Base-by-base conservation (phyloP, 53 echinoderm and acorn worm genomes). In the Paracentrotus lividus region DNA sequence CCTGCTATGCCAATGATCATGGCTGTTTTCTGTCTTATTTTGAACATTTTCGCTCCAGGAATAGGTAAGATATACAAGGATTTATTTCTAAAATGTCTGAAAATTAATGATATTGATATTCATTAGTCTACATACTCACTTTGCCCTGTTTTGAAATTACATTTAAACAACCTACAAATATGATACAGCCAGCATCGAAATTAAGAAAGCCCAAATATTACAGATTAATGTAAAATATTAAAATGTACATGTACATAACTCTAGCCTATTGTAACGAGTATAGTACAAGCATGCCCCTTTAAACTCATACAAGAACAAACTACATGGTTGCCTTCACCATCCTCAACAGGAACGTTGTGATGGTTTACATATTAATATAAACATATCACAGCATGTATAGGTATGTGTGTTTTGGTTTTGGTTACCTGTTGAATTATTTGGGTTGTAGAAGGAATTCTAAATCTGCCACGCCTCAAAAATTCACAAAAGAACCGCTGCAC, bases 1-100 rank as follows among this genome's bases (percentile, higher is more conserved):
- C 96, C 96, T 4, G 93, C 96, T 10, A 95, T 96, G 69, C 96
- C 95, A 47, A 95, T 96, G 42, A 95, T 55, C 24, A 93, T 93
- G 57, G 96, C 96, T 4, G 95, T 96, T 14, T 58, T 49, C 64
- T 96, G 96, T n/a, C 94, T 96, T 8, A 85, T 96, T 20, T 76
- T 94, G 44, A 96, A 96, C 64, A 96, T 96, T 47, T 95, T 93
- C 67, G 85, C 93, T 32, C 96, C 96, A 8, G 96, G 96, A 44
- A 31, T 96, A 4, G 96, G 96, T 96, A 60, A 93, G 96, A 90
- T 88, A 67, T 67, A 16, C 40, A 18, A 38, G 18, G 72, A 72
- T 40, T 38, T 2, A 0, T 20, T 20, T 13, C 34, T 51, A n/a
- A n/a, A n/a, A n/a, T n/a, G n/a, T n/a, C n/a, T n/a, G n/a, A n/a